Conservation (phyloP, 2,113 vertebrate genomes). For the Eidolon helvum region DNA sequence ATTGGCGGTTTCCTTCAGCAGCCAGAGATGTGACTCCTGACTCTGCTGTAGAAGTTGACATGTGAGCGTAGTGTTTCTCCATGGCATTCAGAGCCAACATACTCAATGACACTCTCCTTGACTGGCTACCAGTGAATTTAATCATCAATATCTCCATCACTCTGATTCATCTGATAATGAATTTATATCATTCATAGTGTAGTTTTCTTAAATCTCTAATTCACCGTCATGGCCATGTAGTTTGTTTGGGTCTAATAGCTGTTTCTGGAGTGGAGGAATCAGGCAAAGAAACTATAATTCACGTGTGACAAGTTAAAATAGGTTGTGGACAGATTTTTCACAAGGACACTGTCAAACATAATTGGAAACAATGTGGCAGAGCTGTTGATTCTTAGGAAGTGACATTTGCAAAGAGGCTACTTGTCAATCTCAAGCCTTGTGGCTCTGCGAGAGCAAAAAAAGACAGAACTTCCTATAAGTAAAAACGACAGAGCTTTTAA, state of each 20-base stretch:
- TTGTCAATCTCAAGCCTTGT: slow-evolving; percentile 41
- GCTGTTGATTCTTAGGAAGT: slow-evolving; percentile 43
- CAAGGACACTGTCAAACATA: slow-evolving; percentile 65
- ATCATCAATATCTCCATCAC: background rate
- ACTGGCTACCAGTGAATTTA: background rate
- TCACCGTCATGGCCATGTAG: background rate
- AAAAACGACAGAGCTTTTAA: background rate
- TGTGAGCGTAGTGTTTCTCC: background rate
- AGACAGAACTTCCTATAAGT: background rate
- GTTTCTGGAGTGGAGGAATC: background rate
- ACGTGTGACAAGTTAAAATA: slow-evolving; percentile 52
- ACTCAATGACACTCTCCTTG: background rate
- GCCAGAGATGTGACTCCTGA: background rate
- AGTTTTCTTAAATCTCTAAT: background rate
- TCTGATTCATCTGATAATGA: background rate
- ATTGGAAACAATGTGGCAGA: slow-evolving; percentile 60
- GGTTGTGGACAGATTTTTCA: slow-evolving; percentile 54
- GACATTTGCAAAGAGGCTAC: slow-evolving; percentile 50
- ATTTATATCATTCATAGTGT: background rate
- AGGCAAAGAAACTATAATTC: slow-evolving; percentile 8
- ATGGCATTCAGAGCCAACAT: background rate
- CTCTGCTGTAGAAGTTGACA: background rate
- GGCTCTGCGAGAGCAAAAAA: background rate
- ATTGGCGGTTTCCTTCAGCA: background rate
- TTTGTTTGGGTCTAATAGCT: background rate